Base-by-base conservation (phyloP, 2,113 vertebrate genomes). In the Callithrix jacchus region DNA sequence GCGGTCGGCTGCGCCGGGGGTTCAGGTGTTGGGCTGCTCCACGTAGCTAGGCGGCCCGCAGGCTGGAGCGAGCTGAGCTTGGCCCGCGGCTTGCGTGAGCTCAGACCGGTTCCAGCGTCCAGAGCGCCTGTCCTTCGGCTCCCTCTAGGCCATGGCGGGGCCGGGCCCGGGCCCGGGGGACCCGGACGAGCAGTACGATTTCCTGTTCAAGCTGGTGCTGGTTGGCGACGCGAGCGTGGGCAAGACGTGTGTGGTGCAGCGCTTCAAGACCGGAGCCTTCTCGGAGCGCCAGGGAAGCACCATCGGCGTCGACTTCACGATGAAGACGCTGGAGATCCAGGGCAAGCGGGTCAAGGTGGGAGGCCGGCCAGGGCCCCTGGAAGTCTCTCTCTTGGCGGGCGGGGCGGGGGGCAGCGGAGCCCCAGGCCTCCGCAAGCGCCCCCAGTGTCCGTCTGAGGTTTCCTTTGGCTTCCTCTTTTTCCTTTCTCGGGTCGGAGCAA, bases 281-380 rank as follows among this genome's bases (percentile, higher is more conserved):
- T 98, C 98, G 64, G 99, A 99, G 97, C 98, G 99, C 42, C 99
- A 99, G 82, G 99, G 99, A 66, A 99, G 98, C 98, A 99, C 99
- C 66, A 99, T 99, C 95, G 99, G 99, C 58, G 99, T 99, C 91
- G 99, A 99, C 97, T 99, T 99, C 97, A 99, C 99, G 92, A 99
- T 99, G 99, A 99, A 99, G 98, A 99, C 99, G 79, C 97, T 99
- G 97, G 99, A 99, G 56, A 98, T 99, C 80, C 99, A 99, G 97
- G 99, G 99, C 87, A 99, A 99, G 94, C 98, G 99, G 93, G 98
- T 99, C 91, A 99, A 99, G 99, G 99, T 99, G 98, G 96, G 97
- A 45, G 23, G 42, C 68, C 0, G 52, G 74, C 73, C 25, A 2
- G 32, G 32, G 6, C 23, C 66, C 49, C 79, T 16, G 45, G 42